Base-by-base conservation (phyloP, 2,888 invertebrate genomes). In the Tromatobia lineatoria region DNA sequence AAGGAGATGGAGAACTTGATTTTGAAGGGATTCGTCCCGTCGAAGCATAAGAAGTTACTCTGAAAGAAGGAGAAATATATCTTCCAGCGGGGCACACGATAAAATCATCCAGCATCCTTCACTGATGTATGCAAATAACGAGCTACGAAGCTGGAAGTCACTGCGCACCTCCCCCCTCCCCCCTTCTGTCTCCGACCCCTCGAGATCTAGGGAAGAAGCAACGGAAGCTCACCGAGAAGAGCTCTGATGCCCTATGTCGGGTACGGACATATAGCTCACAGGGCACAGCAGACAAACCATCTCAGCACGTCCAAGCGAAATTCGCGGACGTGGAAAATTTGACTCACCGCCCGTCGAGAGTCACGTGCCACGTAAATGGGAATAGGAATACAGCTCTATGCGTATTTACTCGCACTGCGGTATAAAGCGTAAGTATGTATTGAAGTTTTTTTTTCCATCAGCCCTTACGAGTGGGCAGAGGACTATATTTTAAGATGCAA, bases 311-410 rank as follows among this genome's bases (percentile, higher is more conserved):
- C 79, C 83, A 76, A 59, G 70, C 70, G 42, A 83, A 83, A 83
- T 80, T 83, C 83, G 80, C 59, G 80, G 75, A 83, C 83, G 83
- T 80, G 83, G 80, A 83, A 83, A 83, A 76, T 83, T 80, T 80
- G 70, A 70, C 66, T 76, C 71, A 50, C 79, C 67, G 52, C 76
- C 76, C 66, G 70, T 57, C 75, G 52, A 80, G 71, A 80, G 80
- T 76, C 83, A 80, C 83, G 83, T 83, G 71, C 76, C 79, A 71
- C 76, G 80, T 76, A 80, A 75, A 79, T 80, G 80, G 66, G 66
- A 71, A 83, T 76, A 66, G 75, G 80, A 83, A 80, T 76, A 80
- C 66, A 59, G 66, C 75, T 83, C 70, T 75, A 71, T 80, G 79
- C 75, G 79, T 83, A 75, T 75, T 75, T 75, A 59, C 64, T 75